Evolutionary conservation across 2,113 vertebrate genomes (phyloP), one percentile per base, ranked within the genome.

Genomic region (Monopterus albus): DNA sequence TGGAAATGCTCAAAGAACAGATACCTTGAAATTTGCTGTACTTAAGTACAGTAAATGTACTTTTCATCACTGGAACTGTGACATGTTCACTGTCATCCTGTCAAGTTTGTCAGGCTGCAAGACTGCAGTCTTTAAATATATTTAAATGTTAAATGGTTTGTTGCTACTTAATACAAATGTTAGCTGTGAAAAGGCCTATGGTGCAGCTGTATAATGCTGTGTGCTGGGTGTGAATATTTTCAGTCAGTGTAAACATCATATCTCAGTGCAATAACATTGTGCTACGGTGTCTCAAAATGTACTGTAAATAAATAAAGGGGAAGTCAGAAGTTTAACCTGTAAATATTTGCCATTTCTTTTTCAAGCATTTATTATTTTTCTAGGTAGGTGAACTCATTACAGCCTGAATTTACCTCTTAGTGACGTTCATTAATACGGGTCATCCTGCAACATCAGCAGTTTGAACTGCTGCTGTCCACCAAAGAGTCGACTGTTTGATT

Each of bases 371-470:
- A n/a, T n/a, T n/a, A n/a, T n/a, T n/a, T n/a, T 36, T 53, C 10
- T 21, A 7, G 4, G 3, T 5, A 0, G 14, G 53, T 33, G 21
- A 64, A 50, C 23, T 46, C n/a, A 42, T 29, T 29, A 49, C 42
- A 52, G 20, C 3, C 3, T 21, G 3, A 15, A 15, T 36, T 42
- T 15, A 42, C 14, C 20, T 59, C 14, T 67, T 35, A 46, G 15
- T 65, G n/a, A 78, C 72, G 71, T 38, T 14, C 23, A 55, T 35
- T 25, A 29, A 9, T 28, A 74, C 28, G 25, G 11, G 1, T 10
- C 65, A 26, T 31, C 66, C 23, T 75, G 47, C 46, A 50, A 31
- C 31, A 2, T 78, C 70, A 67, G 75, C 66, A 52, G 9, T 47
- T 51, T 58, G 12, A 67, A n/a, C n/a, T n/a, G n/a, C n/a, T n/a